Conservation (phyloP, 1,140 invertebrate species). For the Drosophila ercepeae region DNA sequence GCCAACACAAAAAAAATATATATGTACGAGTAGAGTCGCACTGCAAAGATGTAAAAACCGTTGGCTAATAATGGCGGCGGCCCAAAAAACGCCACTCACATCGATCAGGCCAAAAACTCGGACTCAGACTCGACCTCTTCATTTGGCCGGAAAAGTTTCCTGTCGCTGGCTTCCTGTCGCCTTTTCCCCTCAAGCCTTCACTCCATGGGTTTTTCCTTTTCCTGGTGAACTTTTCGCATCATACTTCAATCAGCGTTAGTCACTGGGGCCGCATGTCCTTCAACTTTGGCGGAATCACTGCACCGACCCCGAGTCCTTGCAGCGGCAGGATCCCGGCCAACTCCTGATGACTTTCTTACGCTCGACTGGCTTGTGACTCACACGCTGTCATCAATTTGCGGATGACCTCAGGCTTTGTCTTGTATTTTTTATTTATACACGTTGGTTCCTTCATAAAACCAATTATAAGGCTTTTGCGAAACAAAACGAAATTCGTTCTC, state of each 20-base stretch:
- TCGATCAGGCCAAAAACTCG: constrained; percentile 53
- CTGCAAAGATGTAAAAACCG: constrained; percentile 44
- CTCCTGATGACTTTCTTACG: constrained; percentile 75
- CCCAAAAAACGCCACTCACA: constrained; percentile 60
- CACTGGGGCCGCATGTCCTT: constrained; percentile 55
- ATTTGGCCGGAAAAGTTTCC: constrained; percentile 50
- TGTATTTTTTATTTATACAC: background rate
- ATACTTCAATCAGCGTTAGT: constrained; percentile 73
- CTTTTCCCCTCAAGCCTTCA: background rate
- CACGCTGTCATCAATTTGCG: constrained; percentile 46
- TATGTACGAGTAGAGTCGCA: background rate
- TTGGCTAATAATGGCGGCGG: constrained; percentile 75
- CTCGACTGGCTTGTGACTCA: constrained; percentile 42
- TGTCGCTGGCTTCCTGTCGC: background rate
- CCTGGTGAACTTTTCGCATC: constrained; percentile 68
- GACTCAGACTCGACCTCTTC: constrained; percentile 42
- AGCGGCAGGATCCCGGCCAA: constrained; percentile 21
- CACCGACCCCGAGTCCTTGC: constrained; percentile 36
- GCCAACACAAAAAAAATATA: constrained; percentile 44
- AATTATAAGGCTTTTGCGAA: background rate
- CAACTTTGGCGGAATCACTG: constrained; percentile 40
- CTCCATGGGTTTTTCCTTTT: constrained; percentile 4
- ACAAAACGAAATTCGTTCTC: background rate
- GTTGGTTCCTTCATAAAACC: background rate
- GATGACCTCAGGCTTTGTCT: constrained; percentile 5